phyloP scores from a whole-genome alignment of 1,140 invertebrate species.

The Danaus melanippus region DNA sequence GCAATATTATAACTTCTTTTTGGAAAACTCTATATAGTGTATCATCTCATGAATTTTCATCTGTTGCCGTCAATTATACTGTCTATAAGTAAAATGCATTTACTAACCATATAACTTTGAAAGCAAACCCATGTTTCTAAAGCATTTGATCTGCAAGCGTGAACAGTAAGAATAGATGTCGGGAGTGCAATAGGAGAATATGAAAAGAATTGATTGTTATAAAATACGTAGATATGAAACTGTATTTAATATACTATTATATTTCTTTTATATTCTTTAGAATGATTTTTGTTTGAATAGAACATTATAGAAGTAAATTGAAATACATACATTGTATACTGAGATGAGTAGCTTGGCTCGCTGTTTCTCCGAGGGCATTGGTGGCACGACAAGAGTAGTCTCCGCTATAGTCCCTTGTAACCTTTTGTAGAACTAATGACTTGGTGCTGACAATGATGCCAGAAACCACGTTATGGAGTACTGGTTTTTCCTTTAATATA shows the following conservation, averaged over 20 bases:
- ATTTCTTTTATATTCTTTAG: no score
- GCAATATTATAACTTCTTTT: no score
- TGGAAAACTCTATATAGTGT: no score
- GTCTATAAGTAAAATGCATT: no score
- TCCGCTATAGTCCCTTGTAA: slow-evolving; percentile 85
- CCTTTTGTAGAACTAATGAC: slow-evolving; percentile 88
- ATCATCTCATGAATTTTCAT: no score
- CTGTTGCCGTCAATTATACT: no score
- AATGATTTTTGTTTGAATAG: no score
- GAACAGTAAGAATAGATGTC: slow-evolving; percentile 8
- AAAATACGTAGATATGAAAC: no score
- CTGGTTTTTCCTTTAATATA: slow-evolving; percentile 76
- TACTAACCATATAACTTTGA: background rate
- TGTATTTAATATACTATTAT: no score
- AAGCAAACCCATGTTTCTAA: slow-evolving; percentile 6
- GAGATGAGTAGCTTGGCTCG: slow-evolving; percentile 82
- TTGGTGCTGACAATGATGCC: slow-evolving; percentile 90
- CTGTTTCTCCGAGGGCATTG: slow-evolving; percentile 87
- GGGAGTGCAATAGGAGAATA: background rate
- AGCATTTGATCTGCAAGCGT: slow-evolving; percentile 7
- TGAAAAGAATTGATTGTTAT: no score
- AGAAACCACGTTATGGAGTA: slow-evolving; percentile 87
- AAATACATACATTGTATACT: slow-evolving; percentile 85
- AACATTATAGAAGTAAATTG: background rate
- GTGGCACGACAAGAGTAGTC: slow-evolving; percentile 87